Percentiles rank a stretch among this genome's conserved stretches.
Conservation (phyloP, 2,888 invertebrate genomes). For the Dryocosmus kuriphilus region DNA sequence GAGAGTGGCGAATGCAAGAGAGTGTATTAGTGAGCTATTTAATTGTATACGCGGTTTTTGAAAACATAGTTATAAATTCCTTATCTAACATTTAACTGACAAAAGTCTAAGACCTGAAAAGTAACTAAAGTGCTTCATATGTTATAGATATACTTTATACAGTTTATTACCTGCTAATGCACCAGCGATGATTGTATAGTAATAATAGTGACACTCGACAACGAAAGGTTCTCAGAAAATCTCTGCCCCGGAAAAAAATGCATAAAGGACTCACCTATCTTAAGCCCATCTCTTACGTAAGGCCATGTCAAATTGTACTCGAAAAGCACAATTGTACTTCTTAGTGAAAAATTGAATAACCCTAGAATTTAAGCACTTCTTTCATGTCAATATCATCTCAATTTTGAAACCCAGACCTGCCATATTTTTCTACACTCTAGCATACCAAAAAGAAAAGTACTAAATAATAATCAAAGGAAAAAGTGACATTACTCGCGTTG, state of each 20-base stretch:
- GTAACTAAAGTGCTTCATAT: conserved; percentile 61
- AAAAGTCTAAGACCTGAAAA: conserved; percentile 57
- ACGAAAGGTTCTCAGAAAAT: conserved; percentile 24
- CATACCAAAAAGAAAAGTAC: conserved; percentile 14
- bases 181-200: conserved; percentile 21
- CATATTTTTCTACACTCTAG: conserved; percentile 42
- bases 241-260: not conserved
- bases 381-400: conserved; percentile 21
- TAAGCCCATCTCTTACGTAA: not conserved
- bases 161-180: conserved; percentile 11
- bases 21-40: conserved; percentile 49
- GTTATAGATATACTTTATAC: conserved; percentile 42
- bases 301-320: too few relatives aligned
- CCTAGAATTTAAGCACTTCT: too few relatives aligned
- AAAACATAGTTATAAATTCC: conserved; percentile 49
- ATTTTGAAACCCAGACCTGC: conserved; percentile 41
- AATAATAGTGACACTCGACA: too few relatives aligned
- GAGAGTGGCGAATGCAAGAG: conserved; percentile 47
- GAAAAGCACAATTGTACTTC: too few relatives aligned
- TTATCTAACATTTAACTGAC: conserved; percentile 62
- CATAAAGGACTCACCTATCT: conserved; percentile 26
- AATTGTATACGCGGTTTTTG: conserved; percentile 39
- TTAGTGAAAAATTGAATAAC: too few relatives aligned
- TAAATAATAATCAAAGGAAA: not conserved
- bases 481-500: not conserved